Conservation (phyloP, 2,113 vertebrate genomes). For the Ellobius talpinus region DNA sequence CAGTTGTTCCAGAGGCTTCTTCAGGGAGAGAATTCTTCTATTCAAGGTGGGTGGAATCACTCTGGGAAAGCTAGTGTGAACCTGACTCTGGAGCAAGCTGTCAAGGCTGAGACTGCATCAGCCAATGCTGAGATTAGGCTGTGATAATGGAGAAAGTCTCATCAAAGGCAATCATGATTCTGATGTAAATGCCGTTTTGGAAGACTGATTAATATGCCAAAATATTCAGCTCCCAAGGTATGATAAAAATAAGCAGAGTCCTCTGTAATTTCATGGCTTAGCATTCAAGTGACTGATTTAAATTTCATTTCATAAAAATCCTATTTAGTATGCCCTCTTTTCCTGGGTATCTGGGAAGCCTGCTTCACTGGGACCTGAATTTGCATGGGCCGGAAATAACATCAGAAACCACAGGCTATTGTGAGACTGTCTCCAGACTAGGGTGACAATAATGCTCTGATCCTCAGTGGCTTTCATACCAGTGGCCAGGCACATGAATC, state of each 20-base stretch:
- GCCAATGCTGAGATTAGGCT: background rate
- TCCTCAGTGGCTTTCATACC: background rate
- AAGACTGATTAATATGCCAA: slow-evolving; percentile 50
- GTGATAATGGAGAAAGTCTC: background rate
- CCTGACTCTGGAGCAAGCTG: background rate
- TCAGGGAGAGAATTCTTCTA: background rate
- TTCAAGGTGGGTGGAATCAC: background rate
- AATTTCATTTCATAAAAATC: slow-evolving; percentile 49
- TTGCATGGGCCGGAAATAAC: background rate
- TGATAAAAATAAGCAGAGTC: slow-evolving; percentile 52
- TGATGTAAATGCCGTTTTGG: slow-evolving; percentile 40
- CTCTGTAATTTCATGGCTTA: slow-evolving; percentile 43
- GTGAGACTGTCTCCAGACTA: background rate
- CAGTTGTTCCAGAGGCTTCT: background rate
- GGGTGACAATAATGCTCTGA: background rate
- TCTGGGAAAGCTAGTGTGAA: background rate
- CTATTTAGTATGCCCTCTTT: background rate
- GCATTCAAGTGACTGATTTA: slow-evolving; percentile 41
- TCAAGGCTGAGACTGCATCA: background rate
- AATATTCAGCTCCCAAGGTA: slow-evolving; percentile 48
- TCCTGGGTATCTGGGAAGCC: background rate
- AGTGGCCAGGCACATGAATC: background rate
- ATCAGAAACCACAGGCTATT: background rate
- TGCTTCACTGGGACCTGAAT: background rate
- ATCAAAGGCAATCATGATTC: slow-evolving; percentile 26